Base-by-base conservation (phyloP, 1,140 invertebrate genomes). In the Apis cerana region DNA sequence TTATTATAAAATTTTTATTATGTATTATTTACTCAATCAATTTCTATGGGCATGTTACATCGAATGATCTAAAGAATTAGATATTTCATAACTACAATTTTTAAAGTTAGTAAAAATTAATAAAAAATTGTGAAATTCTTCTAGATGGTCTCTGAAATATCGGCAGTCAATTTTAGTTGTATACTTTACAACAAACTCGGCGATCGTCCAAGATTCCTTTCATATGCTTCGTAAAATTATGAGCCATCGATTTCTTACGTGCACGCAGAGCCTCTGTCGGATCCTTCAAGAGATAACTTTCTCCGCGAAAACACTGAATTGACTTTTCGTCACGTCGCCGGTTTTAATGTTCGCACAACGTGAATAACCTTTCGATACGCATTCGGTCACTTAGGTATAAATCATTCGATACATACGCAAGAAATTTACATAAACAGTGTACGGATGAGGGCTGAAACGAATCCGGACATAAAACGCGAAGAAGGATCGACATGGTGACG, bases 391-490 rank as follows among this genome's bases (percentile, higher is more conserved):
- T 69, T 68, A 61, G 23, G 33, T 65, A 67, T 68, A 81, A 71
- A 67, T 59, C 67, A 54, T 58, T 50, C 75, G 84, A 21, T 71
- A 33, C 27, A 12, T 48, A 61, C 61, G 54, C 50, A 54, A n/a
- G n/a, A 70, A 54, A 82, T 68, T 64, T 67, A 67, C 79, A 67
- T 75, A 81, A 81, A 81, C 79, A 81, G 62, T 43, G 71, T 21
- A 27, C 79, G 19, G 48, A 43, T 21, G 13, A 48, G 15, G 43
- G 62, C 23, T 70, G 50, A 68, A 75, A 82, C 54, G 21, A 27
- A 50, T 52, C 43, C 62, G 50, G 54, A 62, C 27, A 59, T 23
- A 62, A 75, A 62, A 58, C 11, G 23, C 75, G 21, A 58, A 13
- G 69, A 68, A 48, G 56, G 23, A 27, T 78, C 23, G 71, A 33